A percentile compares a stretch with the other conserved stretches of the same genome.
Evolutionary conservation across 2,113 vertebrate species (phyloP).

Genomic region (Cynopterus brachyotis): DNA sequence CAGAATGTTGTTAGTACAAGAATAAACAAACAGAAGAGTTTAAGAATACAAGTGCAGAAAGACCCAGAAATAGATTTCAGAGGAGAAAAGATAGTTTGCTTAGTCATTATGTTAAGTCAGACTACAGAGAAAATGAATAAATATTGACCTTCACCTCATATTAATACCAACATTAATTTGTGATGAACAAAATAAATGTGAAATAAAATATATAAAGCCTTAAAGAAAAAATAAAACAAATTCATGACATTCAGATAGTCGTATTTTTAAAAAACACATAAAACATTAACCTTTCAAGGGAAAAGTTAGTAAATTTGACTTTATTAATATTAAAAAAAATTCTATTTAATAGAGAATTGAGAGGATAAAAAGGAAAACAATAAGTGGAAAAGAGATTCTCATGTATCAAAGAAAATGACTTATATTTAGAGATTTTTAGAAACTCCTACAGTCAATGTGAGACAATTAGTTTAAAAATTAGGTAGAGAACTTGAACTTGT

Average conservation of each 20-base stretch:
- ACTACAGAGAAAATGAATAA: background rate
- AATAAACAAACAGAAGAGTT: background rate
- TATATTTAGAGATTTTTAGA: background rate
- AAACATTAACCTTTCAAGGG: background rate
- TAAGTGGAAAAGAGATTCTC: background rate
- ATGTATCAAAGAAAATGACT: background rate
- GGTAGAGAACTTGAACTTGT: background rate
- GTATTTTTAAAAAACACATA: background rate
- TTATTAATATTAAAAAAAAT: background rate
- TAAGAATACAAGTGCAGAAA: background rate
- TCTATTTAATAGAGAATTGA: background rate
- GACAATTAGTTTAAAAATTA: background rate
- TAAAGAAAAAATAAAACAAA: background rate
- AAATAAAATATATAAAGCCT: background rate
- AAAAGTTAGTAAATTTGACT: background rate
- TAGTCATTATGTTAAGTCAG: background rate
- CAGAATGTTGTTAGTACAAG: background rate
- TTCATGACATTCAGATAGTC: background rate
- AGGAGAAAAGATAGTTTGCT: background rate
- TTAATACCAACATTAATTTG: background rate
- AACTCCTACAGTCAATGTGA: background rate
- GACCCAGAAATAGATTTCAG: background rate
- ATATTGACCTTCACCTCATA: background rate
- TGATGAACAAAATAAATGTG: background rate
- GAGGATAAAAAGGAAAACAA: background rate